Evolutionary conservation across 2,888 invertebrate species (phyloP).

Genomic region (Brenthis ino): DNA sequence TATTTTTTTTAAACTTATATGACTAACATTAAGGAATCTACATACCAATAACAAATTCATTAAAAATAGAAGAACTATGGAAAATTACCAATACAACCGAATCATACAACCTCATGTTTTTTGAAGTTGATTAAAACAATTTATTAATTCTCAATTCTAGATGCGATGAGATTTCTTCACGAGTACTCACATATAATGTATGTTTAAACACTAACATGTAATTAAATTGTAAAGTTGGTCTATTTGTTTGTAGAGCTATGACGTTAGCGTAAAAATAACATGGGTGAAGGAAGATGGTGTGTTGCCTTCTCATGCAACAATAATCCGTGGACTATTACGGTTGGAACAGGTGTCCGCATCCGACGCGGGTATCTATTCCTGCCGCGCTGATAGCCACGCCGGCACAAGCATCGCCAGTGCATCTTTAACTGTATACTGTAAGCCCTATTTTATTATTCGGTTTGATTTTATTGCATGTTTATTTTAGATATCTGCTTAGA

Average conservation of each 20-base stretch:
- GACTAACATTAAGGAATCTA: too few relatives aligned
- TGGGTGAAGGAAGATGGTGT: constrained; percentile 76
- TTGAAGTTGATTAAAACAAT: neutral
- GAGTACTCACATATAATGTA: too few relatives aligned
- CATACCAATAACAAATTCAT: too few relatives aligned
- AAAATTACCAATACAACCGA: too few relatives aligned
- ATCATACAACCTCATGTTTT: neutral
- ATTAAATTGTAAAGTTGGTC: neutral
- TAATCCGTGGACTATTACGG: constrained; percentile 81
- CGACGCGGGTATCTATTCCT: constrained; percentile 95
- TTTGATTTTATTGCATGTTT: constrained; percentile 70
- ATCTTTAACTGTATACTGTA: constrained; percentile 94
- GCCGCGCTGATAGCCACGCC: constrained; percentile 94
- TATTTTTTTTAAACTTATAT: too few relatives aligned
- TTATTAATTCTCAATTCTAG: too few relatives aligned
- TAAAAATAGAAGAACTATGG: too few relatives aligned
- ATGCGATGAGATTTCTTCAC: too few relatives aligned
- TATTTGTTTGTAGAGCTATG: constrained; percentile 68
- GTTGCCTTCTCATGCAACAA: constrained; percentile 68
- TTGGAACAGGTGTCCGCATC: constrained; percentile 91
- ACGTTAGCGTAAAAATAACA: constrained; percentile 74
- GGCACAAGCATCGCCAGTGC: constrained; percentile 94
- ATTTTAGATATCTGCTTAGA: constrained; percentile 60
- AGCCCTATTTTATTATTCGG: constrained; percentile 71
- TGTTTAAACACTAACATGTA: neutral